Evolutionary conservation across 2,113 vertebrate genomes (phyloP), one percentile per base, ranked within the genome.

Genomic region (Proterorhinus semilunaris): DNA sequence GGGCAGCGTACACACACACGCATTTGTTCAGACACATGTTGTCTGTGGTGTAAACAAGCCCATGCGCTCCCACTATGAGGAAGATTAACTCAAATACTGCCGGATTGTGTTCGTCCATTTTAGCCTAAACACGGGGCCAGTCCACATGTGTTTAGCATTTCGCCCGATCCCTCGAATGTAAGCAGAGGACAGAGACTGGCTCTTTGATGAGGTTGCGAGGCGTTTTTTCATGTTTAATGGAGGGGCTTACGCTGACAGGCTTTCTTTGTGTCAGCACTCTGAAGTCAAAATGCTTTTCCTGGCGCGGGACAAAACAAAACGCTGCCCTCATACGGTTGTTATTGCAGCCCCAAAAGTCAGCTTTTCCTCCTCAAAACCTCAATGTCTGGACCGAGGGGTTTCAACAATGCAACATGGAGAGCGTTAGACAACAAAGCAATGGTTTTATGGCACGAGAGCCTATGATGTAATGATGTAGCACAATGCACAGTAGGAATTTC

Each of bases 111-210:
- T 89, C 74, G 64, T 71, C 83, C 85, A 76, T 85, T 85, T 88
- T 82, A 84, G 88, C 74, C 86, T 80, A 90, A 90, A 89, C 78
- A 82, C 69, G 44, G 57, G 68, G 64, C 63, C 76, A 50, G 3
- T 71, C 62, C 86, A 87, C 87, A 86, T 84, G 87, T 90, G 86
- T 88, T 90, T 67, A 81, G 85, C 83, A 85, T 90, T 90, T 88
- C 15, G 12, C 82, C 66, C 55, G 81, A 81, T 86, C 69, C 46
- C 59, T 69, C 52, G 75, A 79, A 85, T 81, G 81, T 88, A 88
- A 90, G 87, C 83, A 86, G 78, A 80, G 69, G 76, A 87, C 78
- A 80, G 75, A 78, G 79, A 74, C 83, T 45, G 82, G 75, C 71
- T 78, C 87, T 88, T 86, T 86, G 85, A 88, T 84, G 83, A 86